These are phyloP conservation scores for Thaumetopoea pityocampa DNA, from an alignment of 1,140 invertebrate genomes.

Conservation along the genomic window DNA sequence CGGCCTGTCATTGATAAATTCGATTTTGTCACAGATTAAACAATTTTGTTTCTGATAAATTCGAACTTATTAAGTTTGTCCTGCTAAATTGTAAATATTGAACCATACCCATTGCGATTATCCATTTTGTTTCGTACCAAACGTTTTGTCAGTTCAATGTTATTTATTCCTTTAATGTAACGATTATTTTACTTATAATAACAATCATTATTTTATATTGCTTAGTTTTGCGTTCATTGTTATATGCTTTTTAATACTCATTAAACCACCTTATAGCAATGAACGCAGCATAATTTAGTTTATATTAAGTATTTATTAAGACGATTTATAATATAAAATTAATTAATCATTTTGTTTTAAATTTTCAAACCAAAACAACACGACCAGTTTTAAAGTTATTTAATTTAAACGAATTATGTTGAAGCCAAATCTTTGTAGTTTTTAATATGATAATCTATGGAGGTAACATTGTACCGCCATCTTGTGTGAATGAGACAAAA, in stretches of 20 bases:
- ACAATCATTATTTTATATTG: no score
- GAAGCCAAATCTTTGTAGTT: slow-evolving; percentile 42
- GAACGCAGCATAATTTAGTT: slow-evolving; percentile 10
- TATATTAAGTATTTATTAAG: slow-evolving; percentile 26
- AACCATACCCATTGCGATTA: no score
- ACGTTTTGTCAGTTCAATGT: slow-evolving; percentile 37
- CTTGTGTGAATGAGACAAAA: slow-evolving; percentile 4
- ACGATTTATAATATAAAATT: no score
- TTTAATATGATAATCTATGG: slow-evolving; percentile 9
- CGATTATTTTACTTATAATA: no score
- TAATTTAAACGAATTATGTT: slow-evolving; percentile 23
- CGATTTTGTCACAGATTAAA: no score
- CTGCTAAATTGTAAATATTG: no score
- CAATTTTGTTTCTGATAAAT: no score
- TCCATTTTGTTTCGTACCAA: no score
- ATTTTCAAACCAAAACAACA: slow-evolving; percentile 59
- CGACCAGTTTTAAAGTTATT: slow-evolving; percentile 41
- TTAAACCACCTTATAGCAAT: not conserved
- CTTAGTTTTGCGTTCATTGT: no score
- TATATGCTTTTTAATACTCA: slow-evolving; percentile 25
- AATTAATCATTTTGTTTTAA: slow-evolving; percentile 3
- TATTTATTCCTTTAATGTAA: no score
- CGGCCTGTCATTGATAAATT: no score
- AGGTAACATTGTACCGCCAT: not conserved
- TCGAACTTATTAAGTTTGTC: no score